Base-by-base conservation (phyloP, 2,888 invertebrate genomes). In the Tetranychus truncatus region DNA sequence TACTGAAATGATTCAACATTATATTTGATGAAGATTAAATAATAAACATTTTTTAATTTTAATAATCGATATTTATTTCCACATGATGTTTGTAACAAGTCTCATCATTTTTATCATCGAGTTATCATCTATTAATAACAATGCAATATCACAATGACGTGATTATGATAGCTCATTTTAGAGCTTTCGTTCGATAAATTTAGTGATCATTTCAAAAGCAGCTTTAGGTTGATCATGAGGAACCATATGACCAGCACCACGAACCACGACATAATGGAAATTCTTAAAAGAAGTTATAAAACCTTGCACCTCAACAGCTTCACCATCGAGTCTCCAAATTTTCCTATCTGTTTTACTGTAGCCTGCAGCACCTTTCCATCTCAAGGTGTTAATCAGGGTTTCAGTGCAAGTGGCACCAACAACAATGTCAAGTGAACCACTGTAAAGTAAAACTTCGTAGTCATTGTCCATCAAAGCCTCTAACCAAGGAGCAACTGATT, bases 371-470 rank as follows among this genome's bases (percentile, higher is more conserved):
- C 86, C 88, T 34, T 84, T 85, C 84, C 91, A 92, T 71, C 88
- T 85, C 1, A 92, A 84, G 74, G 87, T 86, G 78, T 86, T 85
- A 46, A 95, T 83, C 82, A 90, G 92, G 81, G 89, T 89, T 24
- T 89, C 86, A 0, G 93, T 93, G 74, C 91, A 81, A 0, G 92
- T 91, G 83, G 92, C 91, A 0, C 92, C 91, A 0, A 93, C 91
- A 78, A 94, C 92, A 18, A 95, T 89, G 82, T 95, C 95, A 78
- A 95, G 82, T 81, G 95, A 94, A 0, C 95, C 95, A 81, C 89
- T 93, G 82, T 94, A 95, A 86, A 80, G 71, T 66, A 77, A 67
- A 75, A 81, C 81, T 80, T 81, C 81, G 78, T 82, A 82, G 73
- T 82, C 80, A 55, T 81, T 80, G 76, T 83, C 80, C 79, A 84